Evolutionary conservation across 2,797 vertebrate species (phyloP).

Genomic region (Microchirus variegatus): DNA sequence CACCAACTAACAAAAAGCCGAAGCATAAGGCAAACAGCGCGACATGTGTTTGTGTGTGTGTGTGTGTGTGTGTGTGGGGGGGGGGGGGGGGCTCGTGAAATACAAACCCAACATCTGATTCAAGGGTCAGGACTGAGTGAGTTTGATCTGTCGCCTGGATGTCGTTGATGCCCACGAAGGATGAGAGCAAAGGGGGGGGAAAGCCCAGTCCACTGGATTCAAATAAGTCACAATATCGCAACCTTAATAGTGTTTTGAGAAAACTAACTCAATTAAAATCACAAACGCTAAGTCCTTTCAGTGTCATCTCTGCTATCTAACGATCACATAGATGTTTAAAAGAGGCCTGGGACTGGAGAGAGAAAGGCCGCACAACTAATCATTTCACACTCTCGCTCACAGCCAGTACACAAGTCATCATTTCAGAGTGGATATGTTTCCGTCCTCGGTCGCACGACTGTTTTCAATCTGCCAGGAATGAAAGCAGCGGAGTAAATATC

Average conservation of each 20-base stretch:
- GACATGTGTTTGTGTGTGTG: conserved; percentile 53
- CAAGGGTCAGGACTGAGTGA: conserved; percentile 26
- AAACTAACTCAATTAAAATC: too few species aligned
- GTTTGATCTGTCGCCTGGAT: conserved; percentile 24
- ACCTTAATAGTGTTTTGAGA: conserved; percentile 8
- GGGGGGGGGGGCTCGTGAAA: conserved; percentile 30
- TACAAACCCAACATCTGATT: conserved; percentile 18
- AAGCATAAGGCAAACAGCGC: conserved; percentile 31
- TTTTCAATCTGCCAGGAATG: conserved; percentile 67
- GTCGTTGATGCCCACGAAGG: conserved; percentile 25
- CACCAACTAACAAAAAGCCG: conserved; percentile 54
- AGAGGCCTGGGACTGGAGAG: neutral
- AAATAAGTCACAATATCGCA: conserved; percentile 32
- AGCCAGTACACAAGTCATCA: conserved; percentile 27
- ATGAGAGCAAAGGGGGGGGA: conserved; percentile 29
- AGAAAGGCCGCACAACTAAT: conserved; percentile 39
- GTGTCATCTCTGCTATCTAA: neutral
- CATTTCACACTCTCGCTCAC: conserved; percentile 31
- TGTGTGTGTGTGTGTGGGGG: too few species aligned
- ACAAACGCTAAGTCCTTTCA: neutral
- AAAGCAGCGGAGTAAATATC: conserved; percentile 70
- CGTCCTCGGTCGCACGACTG: conserved; percentile 32
- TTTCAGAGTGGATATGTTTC: conserved; percentile 41
- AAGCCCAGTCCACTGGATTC: conserved; percentile 18
- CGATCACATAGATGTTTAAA: conserved; percentile 1